Conservation (phyloP, 1,140 invertebrate species). For the Bombus soroeensis region DNA sequence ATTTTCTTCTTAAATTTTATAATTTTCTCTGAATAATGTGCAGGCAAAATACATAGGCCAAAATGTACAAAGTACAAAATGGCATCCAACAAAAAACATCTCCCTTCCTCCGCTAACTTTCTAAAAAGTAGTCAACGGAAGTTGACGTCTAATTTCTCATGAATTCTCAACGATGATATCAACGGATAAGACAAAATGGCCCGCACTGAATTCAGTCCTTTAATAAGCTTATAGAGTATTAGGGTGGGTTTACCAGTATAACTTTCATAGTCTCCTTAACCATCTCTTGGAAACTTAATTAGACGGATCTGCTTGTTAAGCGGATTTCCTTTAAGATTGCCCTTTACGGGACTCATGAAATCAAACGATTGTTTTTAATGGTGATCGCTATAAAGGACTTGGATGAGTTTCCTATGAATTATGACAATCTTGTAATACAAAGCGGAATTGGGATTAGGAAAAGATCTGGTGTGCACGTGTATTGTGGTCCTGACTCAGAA, state of each 20-base stretch:
- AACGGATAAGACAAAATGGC: neutral
- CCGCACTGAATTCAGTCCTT: neutral
- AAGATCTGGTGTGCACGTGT: neutral
- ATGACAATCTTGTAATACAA: neutral
- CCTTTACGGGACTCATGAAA: conserved; percentile 6
- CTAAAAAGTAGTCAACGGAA: neutral
- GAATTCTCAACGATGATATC: neutral
- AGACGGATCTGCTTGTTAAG: conserved; percentile 37
- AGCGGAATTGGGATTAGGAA: neutral
- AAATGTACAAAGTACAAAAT: no score
- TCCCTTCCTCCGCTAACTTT: neutral
- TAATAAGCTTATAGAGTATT: conserved; percentile 32
- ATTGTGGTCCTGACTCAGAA: neutral
- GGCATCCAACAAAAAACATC: neutral
- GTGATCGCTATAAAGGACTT: neutral
- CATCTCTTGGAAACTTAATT: conserved; percentile 39
- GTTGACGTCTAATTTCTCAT: neutral
- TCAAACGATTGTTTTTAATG: conserved; percentile 25
- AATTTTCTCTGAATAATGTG: no score
- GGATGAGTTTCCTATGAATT: neutral
- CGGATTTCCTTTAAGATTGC: conserved; percentile 24
- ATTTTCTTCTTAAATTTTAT: no score
- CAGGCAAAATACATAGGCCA: neutral
- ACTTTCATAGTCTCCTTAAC: conserved; percentile 24
- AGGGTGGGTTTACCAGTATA: conserved; percentile 15